Evolutionary conservation across 2,797 vertebrate species (phyloP).

Genomic region (Vultur gryphus): DNA sequence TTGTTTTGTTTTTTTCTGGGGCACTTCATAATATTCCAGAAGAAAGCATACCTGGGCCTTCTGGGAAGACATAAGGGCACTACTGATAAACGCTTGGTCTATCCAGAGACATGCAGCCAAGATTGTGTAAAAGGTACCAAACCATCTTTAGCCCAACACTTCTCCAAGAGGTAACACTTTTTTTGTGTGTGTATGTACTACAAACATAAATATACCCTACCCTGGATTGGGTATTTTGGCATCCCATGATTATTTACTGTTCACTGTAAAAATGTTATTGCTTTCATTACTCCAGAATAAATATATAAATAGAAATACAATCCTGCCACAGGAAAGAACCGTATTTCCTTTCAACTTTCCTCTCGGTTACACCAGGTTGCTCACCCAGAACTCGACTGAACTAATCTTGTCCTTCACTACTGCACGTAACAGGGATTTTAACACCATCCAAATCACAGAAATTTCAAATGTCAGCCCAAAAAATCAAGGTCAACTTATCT

Average conservation of each 20-base stretch:
- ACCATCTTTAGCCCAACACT: not conserved
- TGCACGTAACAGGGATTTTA: not conserved
- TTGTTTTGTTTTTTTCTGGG: not conserved
- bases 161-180: not conserved
- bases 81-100: not conserved
- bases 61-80: not conserved
- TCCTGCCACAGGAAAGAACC: not conserved
- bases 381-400: not conserved
- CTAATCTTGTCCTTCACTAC: not conserved
- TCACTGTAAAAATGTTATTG: constrained; percentile 41
- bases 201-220: not conserved
- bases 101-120: not conserved
- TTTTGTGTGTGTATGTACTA: not conserved
- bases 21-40: not conserved
- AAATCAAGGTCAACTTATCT: not conserved
- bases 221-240: not conserved
- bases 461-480: not conserved
- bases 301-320: constrained; percentile 32
- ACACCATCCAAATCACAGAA: not conserved
- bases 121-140: not conserved
- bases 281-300: constrained; percentile 46
- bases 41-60: not conserved
- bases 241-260: constrained; percentile 34
- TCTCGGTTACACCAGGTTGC: not conserved
- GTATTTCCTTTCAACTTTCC: not conserved